Percentiles rank a stretch among this genome's conserved stretches.
phyloP scores from a whole-genome alignment of 2,888 invertebrate species.

The Xiphydria camelus region DNA sequence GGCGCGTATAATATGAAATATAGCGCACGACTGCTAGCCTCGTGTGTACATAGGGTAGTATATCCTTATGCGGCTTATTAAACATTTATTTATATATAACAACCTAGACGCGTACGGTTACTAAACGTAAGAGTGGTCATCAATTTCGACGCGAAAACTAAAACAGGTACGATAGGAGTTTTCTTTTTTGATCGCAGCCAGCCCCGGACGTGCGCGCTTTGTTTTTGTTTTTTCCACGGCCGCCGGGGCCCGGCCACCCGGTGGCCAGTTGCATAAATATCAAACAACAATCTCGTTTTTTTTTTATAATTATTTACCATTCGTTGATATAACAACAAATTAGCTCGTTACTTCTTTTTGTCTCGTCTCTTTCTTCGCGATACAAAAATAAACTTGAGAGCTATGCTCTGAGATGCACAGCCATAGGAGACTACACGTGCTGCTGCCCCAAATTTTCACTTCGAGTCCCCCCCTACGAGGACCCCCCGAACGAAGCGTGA shows the following conservation, averaged over 20 bases:
- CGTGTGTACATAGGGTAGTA: slow-evolving; percentile 31
- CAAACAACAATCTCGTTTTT: slow-evolving; percentile 44
- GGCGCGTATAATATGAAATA: slow-evolving; percentile 8
- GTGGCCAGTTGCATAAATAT: slow-evolving; percentile 54
- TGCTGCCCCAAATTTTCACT: no score
- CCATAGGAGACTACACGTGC: slow-evolving; percentile 53
- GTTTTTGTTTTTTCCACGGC: slow-evolving; percentile 3
- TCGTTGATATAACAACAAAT: slow-evolving; percentile 52
- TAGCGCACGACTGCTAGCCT: slow-evolving; percentile 27
- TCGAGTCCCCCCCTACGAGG: slow-evolving; percentile 5
- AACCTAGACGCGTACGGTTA: slow-evolving; percentile 34
- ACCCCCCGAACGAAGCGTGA: no score
- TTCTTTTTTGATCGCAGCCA: slow-evolving; percentile 35
- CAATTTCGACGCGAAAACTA: slow-evolving; percentile 39
- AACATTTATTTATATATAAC: slow-evolving; percentile 34
- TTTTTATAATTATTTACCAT: slow-evolving; percentile 30
- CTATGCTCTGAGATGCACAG: slow-evolving; percentile 56
- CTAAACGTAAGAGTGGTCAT: slow-evolving; percentile 35
- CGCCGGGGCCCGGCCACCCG: slow-evolving; percentile 41
- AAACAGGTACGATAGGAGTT: slow-evolving; percentile 43
- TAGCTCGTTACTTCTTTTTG: slow-evolving; percentile 33
- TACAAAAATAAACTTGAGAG: slow-evolving; percentile 57
- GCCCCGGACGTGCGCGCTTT: slow-evolving; percentile 20
- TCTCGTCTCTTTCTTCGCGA: slow-evolving; percentile 30
- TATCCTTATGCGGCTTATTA: slow-evolving; percentile 34